Percentiles rank a stretch among this genome's conserved stretches.
These are phyloP conservation scores for Lepidotrigona ventralis DNA, from an alignment of 1,140 invertebrate species.

Conservation along the genomic window DNA sequence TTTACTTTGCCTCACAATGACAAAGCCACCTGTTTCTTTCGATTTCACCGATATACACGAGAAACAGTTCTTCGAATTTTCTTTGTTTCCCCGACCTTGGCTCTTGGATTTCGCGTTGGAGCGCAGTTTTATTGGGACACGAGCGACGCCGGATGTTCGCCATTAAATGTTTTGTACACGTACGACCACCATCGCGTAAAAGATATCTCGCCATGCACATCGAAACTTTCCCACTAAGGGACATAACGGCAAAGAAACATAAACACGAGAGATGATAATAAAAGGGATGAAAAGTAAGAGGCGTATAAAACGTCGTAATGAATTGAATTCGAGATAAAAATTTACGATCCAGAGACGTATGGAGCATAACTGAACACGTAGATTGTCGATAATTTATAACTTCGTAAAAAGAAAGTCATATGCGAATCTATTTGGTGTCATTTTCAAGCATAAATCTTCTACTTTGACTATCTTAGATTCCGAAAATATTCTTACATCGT, in stretches of 20 bases:
- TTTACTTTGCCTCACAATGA: neutral
- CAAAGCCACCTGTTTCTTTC: neutral
- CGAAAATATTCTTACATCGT: too few relatives aligned
- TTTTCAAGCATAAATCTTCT: too few relatives aligned
- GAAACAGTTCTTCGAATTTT: neutral
- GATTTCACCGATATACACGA: neutral
- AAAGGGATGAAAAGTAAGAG: neutral
- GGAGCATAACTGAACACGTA: too few relatives aligned
- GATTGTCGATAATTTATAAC: too few relatives aligned
- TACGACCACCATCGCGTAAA: conserved; percentile 1
- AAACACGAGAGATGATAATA: neutral
- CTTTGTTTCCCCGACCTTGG: conserved; percentile 4
- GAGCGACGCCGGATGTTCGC: conserved; percentile 16
- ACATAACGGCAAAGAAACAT: neutral
- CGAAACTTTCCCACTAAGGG: neutral
- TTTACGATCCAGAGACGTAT: neutral
- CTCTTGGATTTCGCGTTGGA: neutral
- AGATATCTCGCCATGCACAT: neutral
- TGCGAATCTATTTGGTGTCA: too few relatives aligned
- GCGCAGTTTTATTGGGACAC: conserved; percentile 7
- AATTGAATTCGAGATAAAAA: neutral
- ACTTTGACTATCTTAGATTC: too few relatives aligned
- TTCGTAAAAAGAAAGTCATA: too few relatives aligned
- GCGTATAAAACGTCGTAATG: neutral
- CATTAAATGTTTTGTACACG: conserved; percentile 20